Base-by-base conservation (phyloP, 2,113 vertebrate genomes). In the Bubo scandiacus region DNA sequence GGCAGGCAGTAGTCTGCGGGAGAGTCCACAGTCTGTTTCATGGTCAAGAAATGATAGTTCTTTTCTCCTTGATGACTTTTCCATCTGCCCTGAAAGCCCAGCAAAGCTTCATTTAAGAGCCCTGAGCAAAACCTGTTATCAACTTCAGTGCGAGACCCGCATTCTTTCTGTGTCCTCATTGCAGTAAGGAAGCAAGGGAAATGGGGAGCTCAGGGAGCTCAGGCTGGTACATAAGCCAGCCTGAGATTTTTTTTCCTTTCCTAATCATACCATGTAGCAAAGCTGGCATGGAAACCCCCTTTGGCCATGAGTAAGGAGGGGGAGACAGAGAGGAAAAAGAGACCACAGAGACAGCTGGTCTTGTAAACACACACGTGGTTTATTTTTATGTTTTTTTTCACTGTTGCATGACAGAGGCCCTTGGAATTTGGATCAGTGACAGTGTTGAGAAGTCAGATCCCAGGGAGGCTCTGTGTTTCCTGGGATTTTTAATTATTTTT, bases 261-360 rank as follows among this genome's bases (percentile, higher is more conserved):
- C 43, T 92, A 58, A 75, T 97, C 25, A 7, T 87, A 38, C 65
- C 10, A 4, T 81, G 16, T 73, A 71, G 65, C 40, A 91, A 77
- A 81, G 54, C 87, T 92, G 72, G 92, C 86, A 81, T 57, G 51
- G 70, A 92, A 67, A 19, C 34, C 8, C 34, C 38, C 32, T 73
- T 86, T 96, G 84, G 66, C 90, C 75, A 22, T 42, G 40, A 90
- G 34, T 74, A 70, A 61, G 30, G 8, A 7, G 16, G 6, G 34
- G 20, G 52, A 61, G 10, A 52, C 22, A 42, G 82, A 30, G 13
- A 58, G 21, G 10, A 78, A 67, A n/a, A 72, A 81, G 65, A 61
- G 65, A 88, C 62, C 86, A 79, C 34, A 86, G 67, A 95, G 91
- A 91, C 94, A 97, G 86, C 91, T 97, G 96, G 94, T 95, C 83